A percentile compares a stretch with the other conserved stretches of the same genome.
These are phyloP conservation scores for Daphoenositta chrysoptera DNA, from an alignment of 2,113 vertebrate genomes.

Conservation along the genomic window DNA sequence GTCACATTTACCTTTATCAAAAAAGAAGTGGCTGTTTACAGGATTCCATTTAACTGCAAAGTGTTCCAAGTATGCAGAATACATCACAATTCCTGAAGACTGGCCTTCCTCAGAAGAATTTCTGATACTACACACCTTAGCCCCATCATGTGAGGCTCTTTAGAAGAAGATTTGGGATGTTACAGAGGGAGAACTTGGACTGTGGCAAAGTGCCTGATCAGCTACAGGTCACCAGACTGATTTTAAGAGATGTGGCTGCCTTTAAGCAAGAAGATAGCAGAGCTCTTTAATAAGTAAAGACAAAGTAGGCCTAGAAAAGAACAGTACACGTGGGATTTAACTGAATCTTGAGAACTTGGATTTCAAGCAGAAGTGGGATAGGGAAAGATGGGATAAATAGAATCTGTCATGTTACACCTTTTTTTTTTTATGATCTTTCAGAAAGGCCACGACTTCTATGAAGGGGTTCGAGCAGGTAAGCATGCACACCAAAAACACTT, in stretches of 20 bases:
- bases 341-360: not conserved
- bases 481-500: not conserved
- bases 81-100: not conserved
- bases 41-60: not conserved
- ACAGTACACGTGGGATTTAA: not conserved
- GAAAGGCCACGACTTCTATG: constrained; percentile 88
- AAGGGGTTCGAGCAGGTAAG: constrained; percentile 93
- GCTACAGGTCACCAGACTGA: not conserved
- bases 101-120: not conserved
- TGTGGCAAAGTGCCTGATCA: not conserved
- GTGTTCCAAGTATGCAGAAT: not conserved
- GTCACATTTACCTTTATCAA: not conserved
- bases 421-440: constrained; percentile 65
- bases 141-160: not conserved
- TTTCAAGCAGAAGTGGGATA: not conserved
- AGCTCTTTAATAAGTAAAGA: not conserved
- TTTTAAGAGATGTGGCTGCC: not conserved
- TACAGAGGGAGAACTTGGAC: not conserved
- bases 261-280: not conserved
- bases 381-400: not conserved
- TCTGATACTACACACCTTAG: not conserved
- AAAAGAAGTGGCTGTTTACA: not conserved
- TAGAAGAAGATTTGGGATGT: not conserved
- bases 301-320: not conserved
- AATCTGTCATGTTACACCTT: not conserved